These are phyloP conservation scores for Xiphophorus hellerii DNA, from an alignment of 2,113 vertebrate species.

Conservation along the genomic window DNA sequence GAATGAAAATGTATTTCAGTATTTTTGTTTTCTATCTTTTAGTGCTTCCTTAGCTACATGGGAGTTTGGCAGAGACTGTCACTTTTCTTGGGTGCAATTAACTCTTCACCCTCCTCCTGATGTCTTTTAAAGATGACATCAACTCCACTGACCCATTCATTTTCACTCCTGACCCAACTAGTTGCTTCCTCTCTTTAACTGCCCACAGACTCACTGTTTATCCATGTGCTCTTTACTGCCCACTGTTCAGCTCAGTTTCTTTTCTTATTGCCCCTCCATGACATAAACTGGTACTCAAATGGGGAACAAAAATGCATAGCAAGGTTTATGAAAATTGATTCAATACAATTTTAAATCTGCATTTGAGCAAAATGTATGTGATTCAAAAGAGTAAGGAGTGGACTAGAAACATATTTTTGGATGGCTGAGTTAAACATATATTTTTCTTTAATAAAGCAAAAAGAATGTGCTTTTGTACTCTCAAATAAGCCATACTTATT, in stretches of 20 bases:
- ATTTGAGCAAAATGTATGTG: constrained; percentile 11
- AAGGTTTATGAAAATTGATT: constrained; percentile 36
- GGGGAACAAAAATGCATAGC: not conserved
- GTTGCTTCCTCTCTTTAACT: constrained; percentile 47
- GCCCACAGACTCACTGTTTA: constrained; percentile 57
- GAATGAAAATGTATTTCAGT: constrained; percentile 33
- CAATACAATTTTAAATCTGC: not conserved
- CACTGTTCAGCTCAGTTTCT: constrained; percentile 42
- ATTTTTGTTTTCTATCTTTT: not conserved
- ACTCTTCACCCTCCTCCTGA: constrained; percentile 49
- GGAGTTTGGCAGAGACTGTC: not conserved
- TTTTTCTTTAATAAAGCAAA: constrained; percentile 70
- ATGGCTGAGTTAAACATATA: constrained; percentile 50
- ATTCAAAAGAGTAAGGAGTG: constrained; percentile 36
- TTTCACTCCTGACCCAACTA: constrained; percentile 51
- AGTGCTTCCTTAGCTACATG: constrained; percentile 12
- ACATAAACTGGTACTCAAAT: constrained; percentile 26
- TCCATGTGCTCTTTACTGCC: constrained; percentile 63
- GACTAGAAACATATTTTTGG: constrained; percentile 33
- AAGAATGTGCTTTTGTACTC: constrained; percentile 67
- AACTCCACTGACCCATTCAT: constrained; percentile 54
- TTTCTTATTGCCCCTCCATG: constrained; percentile 41
- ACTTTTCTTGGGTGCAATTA: constrained; percentile 41
- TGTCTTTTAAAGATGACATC: constrained; percentile 70
- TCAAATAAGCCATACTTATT: constrained; percentile 56